Base-by-base conservation (phyloP, 1,140 invertebrate genomes). In the Cylas formicarius region DNA sequence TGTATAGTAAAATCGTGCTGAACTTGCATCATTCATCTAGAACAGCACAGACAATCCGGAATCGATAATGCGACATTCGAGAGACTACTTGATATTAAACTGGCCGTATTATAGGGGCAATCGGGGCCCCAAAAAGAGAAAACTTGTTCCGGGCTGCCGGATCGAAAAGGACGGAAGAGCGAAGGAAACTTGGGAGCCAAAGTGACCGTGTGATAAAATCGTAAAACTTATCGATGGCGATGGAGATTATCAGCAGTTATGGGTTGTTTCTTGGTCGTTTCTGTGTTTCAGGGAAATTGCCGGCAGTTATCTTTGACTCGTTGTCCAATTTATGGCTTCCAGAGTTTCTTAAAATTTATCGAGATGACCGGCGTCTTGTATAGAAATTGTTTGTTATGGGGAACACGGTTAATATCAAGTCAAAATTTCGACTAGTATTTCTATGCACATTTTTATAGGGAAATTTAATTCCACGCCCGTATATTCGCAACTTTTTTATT, bases 231-330 rank as follows among this genome's bases (percentile, higher is more conserved):
- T 61, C 53, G 58, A 61, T 59, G 55, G 55, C 49, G 49, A 52
- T 53, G 36, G 52, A 61, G 58, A 61, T 61, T 61, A 61, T 61
- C 58, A 53, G 56, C 57, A 52, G 56, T 61, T 61, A 61, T 61
- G 52, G 56, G 54, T 61, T 61, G 56, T 61, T 53, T 53, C 52
- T 54, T 61, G 58, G 58, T 61, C 58, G 50, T 61, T 61, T 52
- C 45, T 57, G 53, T 61, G 58, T 61, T 58, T 59, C 54, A 48
- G 46, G 51, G 50, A 53, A 58, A 60, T 60, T 60, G 58, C 48
- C 55, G 35, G 33, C 44, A 46, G 55, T 57, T 56, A 56, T 55
- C 56, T 46, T 29, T 32, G 47, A 46, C 37, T 44, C 24, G n/a
- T 33, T 44, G 26, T n/a, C 21, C 22, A 45, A 56, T 56, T 53